Base-by-base conservation (phyloP, 1,140 invertebrate species). In the Tachypleus tridentatus region DNA sequence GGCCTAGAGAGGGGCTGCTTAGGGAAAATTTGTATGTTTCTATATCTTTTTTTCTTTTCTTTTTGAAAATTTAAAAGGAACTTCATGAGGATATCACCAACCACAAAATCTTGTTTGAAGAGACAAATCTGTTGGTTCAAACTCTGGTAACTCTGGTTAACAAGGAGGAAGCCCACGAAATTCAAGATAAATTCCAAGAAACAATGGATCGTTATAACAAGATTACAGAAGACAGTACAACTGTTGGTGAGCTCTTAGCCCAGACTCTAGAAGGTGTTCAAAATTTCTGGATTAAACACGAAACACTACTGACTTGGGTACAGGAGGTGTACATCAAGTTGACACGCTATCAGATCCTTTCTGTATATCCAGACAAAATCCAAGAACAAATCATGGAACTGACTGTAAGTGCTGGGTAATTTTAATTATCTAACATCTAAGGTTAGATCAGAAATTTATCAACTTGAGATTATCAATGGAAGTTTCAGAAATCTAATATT, bases 261-360 rank as follows among this genome's bases (percentile, higher is more conserved):
- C 82, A 86, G 60, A 91, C 90, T 0, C 83, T 88, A 66, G 85
- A 88, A 74, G 90, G 88, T n/a, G 76, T 95, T 4, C 80, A 91
- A 10, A 88, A 91, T 73, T 76, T 95, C n/a, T 90, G 93, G 1
- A 81, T 94, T 0, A 92, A 88, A 0, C 94, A 94, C 74, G 91
- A 97, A 79, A 91, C 94, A 73, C 77, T 97, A 3, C 86, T 91
- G 51, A 87, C 85, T 0, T 97, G 93, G 93, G 93, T 97, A 87
- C 91, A 94, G 72, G 81, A 79, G 66, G 92, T 91, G 84, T 90
- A 95, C 73, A 82, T 84, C 10, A 80, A 88, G 65, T 77, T 97
- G 0, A 82, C 82, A 2, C 85, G 87, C 69, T 90, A 91, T 73
- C 83, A 87, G 70, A 81, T 93, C 0, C 77, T 96, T 48, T 87